Conservation (phyloP, 2,888 invertebrate genomes). For the Phytoseiulus persimilis region DNA sequence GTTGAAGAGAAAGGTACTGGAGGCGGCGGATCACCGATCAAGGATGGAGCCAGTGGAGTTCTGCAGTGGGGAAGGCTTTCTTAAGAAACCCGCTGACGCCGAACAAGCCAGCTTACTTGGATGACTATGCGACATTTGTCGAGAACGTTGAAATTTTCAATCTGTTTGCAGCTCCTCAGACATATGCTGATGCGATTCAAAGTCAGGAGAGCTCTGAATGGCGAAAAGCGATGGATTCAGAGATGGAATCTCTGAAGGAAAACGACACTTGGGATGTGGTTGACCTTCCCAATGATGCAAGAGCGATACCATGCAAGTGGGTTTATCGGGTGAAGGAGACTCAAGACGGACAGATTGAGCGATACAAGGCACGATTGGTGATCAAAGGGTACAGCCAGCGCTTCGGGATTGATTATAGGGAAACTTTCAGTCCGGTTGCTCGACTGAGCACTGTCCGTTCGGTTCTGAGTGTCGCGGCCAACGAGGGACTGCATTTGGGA, state of each 20-base stretch:
- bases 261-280: constrained; percentile 41
- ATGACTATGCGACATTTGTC: too few relatives aligned
- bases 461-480: constrained; percentile 40
- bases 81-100: constrained; percentile 24
- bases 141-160: neutral
- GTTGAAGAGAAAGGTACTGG: too few relatives aligned
- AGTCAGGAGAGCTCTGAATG: constrained; percentile 39
- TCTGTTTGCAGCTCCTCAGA: constrained; percentile 28
- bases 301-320: constrained; percentile 42
- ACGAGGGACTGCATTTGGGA: constrained; percentile 32
- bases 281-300: constrained; percentile 19
- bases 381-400: constrained; percentile 41
- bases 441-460: constrained; percentile 39
- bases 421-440: constrained; percentile 41
- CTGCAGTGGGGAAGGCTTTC: neutral
- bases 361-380: constrained; percentile 42
- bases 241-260: constrained; percentile 42
- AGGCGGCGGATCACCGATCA: too few relatives aligned
- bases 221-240: constrained; percentile 42
- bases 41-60: too few relatives aligned
- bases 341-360: constrained; percentile 41
- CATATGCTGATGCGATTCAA: constrained; percentile 41
- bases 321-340: constrained; percentile 42
- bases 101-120: constrained; percentile 36
- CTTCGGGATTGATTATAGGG: constrained; percentile 41